Conservation (phyloP, 2,113 vertebrate species). For the Pelmatolapia mariae region DNA sequence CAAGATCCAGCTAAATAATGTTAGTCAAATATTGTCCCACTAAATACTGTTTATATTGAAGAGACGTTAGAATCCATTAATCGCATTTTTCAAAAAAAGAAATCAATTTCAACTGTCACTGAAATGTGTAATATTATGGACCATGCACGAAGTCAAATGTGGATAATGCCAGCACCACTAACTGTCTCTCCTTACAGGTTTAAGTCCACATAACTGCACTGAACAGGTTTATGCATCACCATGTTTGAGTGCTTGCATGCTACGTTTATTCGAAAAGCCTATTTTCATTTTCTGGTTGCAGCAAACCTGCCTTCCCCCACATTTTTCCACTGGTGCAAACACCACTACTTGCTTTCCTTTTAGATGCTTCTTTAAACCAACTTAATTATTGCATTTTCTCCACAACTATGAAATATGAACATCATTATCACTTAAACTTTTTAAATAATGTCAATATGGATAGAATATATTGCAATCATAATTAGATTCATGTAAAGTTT, state of each 20-base stretch:
- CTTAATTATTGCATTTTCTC: not conserved
- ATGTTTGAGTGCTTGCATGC: not conserved
- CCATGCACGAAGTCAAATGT: not conserved
- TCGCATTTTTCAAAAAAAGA: not conserved
- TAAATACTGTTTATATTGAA: not conserved
- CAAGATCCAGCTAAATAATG: not conserved
- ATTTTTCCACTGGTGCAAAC: not conserved
- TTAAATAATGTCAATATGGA: not conserved
- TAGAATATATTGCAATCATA: not conserved
- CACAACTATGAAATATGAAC: not conserved
- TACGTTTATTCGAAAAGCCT: not conserved
- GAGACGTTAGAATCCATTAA: not conserved
- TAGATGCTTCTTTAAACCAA: not conserved
- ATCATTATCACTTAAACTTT: not conserved
- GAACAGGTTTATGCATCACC: not conserved
- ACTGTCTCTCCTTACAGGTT: not conserved
- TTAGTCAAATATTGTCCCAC: not conserved
- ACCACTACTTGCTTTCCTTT: not conserved
- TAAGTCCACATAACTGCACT: not conserved
- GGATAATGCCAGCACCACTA: not conserved
- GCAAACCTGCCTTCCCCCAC: not conserved
- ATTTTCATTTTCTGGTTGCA: not conserved
- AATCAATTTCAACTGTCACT: not conserved
- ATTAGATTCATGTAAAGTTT: not conserved
- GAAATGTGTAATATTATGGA: not conserved